Base-by-base conservation (phyloP, 2,113 vertebrate species). In the Pimephales promelas region DNA sequence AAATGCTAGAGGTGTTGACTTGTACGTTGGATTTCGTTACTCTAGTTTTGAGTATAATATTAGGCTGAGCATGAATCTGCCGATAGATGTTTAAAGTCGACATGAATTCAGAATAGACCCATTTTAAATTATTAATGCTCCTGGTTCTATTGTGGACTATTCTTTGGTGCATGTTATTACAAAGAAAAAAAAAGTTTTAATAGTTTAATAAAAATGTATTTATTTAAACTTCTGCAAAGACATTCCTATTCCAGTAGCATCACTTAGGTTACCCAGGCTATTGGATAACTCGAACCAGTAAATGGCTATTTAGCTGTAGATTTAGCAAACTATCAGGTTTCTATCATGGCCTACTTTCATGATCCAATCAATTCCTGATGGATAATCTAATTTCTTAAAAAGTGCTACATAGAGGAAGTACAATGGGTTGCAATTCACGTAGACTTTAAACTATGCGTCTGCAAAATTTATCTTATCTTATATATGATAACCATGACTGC, bases 401-500 rank as follows among this genome's bases (percentile, higher is more conserved):
- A n/a, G 68, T 11, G 7, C 1, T n/a, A 16, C n/a, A 26, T 6
- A 47, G 11, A 47, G 6, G 9, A 31, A 74, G 47, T 20, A 74
- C 13, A 28, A 49, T 28, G 26, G 24, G 16, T 74, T 52, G 16
- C 16, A 49, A 6, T 74, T 74, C 26, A 52, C 18, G 72, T 49
- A 52, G 72, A 31, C 72, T 74, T 31, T 52, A 52, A 52, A 66
- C 16, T 31, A 66, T 31, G 26, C 24, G 16, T 16, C 26, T 74
- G 72, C 14, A 52, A 74, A 74, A 16, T 28, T 8, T 74, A 52
- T 3, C n/a, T 40, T 64, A 47, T 45, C 40, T 49, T 66, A n/a
- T 1, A 20, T 22, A 66, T 49, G 24, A 49, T 49, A 79, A 79
- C 47, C 45, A 64, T 49, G 43, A 79, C 77, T 79, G 9, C n/a